Conservation (phyloP, 2,797 vertebrate species). For the Danio aesculapii region DNA sequence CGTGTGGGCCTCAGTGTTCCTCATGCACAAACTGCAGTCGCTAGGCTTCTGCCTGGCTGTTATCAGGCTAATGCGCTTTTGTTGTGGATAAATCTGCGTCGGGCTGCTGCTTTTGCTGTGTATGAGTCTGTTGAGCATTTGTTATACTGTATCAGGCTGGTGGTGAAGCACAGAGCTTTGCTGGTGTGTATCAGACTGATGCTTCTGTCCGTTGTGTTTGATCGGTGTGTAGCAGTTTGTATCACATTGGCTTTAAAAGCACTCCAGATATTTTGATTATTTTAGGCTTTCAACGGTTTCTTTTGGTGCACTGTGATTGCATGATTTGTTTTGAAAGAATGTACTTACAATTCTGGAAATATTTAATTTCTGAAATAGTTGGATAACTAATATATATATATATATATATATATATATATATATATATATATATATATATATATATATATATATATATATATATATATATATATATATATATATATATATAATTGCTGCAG, state of each 20-base stretch:
- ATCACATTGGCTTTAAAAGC: slow-evolving; percentile 2
- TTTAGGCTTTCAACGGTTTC: too few species aligned
- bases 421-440: too few species aligned
- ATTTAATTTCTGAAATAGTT: too few species aligned
- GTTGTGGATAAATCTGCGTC: slow-evolving; percentile 7
- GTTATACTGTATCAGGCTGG: background rate
- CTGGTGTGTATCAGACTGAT: background rate
- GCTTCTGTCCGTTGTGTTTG: background rate
- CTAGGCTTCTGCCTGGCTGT: slow-evolving; percentile 18
- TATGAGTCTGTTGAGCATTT: slow-evolving; percentile 8
- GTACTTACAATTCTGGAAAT: too few species aligned
- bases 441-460: too few species aligned
- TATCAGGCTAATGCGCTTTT: slow-evolving; percentile 22
- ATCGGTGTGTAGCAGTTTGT: background rate
- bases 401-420: too few species aligned
- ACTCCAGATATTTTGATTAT: background rate
- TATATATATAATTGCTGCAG: too few species aligned
- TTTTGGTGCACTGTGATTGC: too few species aligned
- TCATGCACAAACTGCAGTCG: slow-evolving; percentile 66
- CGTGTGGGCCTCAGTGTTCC: slow-evolving; percentile 75
- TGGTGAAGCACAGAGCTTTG: background rate
- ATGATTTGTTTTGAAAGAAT: too few species aligned
- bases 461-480: too few species aligned
- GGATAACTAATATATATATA: too few species aligned
- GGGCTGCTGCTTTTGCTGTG: background rate